phyloP scores from a whole-genome alignment of 1,140 invertebrate genomes.

The Eriosoma lanigerum region DNA sequence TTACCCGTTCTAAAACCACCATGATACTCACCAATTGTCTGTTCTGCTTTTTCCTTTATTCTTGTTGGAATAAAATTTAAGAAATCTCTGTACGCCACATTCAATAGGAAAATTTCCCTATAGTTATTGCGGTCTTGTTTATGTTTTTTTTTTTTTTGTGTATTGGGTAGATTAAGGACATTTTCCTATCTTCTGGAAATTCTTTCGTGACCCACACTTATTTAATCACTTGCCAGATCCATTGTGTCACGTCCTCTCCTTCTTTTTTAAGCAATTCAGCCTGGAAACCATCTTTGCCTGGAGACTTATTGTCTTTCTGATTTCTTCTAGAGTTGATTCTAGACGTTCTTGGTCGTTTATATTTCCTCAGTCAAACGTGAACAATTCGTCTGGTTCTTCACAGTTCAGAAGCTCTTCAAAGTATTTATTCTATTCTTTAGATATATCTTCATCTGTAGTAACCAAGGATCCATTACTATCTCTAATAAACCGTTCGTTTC shows the following conservation, averaged over 20 bases:
- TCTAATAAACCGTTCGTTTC: conserved; percentile 44
- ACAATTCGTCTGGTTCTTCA: too few species aligned
- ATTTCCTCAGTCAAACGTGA: background rate
- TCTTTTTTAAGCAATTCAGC: conserved; percentile 55
- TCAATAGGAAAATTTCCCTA: conserved; percentile 55
- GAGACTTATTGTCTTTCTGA: conserved; percentile 54
- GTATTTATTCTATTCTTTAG: too few species aligned
- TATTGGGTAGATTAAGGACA: conserved; percentile 54
- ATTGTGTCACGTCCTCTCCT: conserved; percentile 2
- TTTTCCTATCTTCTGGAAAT: conserved; percentile 55
- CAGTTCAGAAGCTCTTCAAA: too few species aligned
- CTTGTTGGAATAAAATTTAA: conserved; percentile 50
- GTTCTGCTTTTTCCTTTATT: conserved; percentile 40
- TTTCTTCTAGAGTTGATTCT: conserved; percentile 41
- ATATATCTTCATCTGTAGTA: conserved; percentile 1
- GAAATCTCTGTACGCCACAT: conserved; percentile 54
- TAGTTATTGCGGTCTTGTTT: conserved; percentile 55
- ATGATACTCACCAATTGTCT: conserved; percentile 50
- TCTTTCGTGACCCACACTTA: conserved; percentile 52
- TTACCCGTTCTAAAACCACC: conserved; percentile 45
- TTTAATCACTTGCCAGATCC: conserved; percentile 30
- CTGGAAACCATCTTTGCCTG: conserved; percentile 54
- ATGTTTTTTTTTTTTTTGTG: conserved; percentile 56
- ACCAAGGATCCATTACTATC: conserved; percentile 49
- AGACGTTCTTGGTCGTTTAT: conserved; percentile 48